Percentiles rank a stretch among this genome's conserved stretches.
These are phyloP conservation scores for Aurelia coerulea DNA, from an alignment of 30 jellyfish, hydroid and myxozoan species.

Conservation along the genomic window DNA sequence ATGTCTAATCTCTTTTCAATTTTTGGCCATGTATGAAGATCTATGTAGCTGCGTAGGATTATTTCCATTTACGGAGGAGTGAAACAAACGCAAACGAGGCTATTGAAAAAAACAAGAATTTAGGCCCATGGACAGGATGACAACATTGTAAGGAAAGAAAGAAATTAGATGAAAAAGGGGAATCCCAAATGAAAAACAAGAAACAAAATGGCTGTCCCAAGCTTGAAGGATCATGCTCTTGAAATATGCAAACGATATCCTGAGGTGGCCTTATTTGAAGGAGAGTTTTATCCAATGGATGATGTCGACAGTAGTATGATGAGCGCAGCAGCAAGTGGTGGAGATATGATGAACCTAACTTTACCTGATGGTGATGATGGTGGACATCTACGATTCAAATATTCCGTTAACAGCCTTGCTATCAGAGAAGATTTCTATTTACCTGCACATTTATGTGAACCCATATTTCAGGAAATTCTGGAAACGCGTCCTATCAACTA, in stretches of 20 bases:
- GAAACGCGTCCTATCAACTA: conserved; percentile 32
- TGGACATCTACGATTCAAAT: too few relatives aligned
- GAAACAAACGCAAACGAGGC: too few relatives aligned
- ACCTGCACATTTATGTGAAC: conserved; percentile 71
- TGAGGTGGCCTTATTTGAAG: neutral
- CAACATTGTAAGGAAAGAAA: neutral
- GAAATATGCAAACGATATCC: conserved; percentile 33
- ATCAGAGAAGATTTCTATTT: conserved; percentile 50
- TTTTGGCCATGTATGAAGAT: too few relatives aligned
- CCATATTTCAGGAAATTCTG: conserved; percentile 41
- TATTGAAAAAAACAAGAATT: too few relatives aligned
- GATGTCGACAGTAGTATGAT: too few relatives aligned
- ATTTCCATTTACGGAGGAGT: too few relatives aligned
- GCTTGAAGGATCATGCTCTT: conserved; percentile 19
- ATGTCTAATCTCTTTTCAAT: too few relatives aligned
- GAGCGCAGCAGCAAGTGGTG: too few relatives aligned
- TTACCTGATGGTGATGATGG: too few relatives aligned
- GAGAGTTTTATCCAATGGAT: neutral
- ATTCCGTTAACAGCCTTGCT: neutral
- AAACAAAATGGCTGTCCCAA: conserved; percentile 13
- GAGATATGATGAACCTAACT: too few relatives aligned
- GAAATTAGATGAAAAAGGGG: too few relatives aligned
- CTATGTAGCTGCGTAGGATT: too few relatives aligned
- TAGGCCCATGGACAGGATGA: neutral
- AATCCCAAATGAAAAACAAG: neutral